Base-by-base conservation (phyloP, 2,888 invertebrate species). In the Corythucha ciliata region DNA sequence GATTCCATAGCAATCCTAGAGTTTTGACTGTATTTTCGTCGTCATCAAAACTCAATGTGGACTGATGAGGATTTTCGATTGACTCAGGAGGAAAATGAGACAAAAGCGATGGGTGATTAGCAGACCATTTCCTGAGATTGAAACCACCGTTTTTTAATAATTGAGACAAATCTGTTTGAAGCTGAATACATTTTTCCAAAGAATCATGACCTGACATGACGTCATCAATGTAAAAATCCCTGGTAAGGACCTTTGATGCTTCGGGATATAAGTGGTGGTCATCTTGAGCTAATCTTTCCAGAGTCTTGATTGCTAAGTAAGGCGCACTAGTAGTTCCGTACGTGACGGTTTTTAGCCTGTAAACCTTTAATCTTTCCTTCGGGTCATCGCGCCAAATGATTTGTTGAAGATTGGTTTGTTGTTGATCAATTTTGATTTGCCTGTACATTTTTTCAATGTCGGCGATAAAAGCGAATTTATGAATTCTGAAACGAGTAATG, bases 201-300 rank as follows among this genome's bases (percentile, higher is more conserved):
- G 56, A 52, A 12, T 47, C 22, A 3, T 53, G 53, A 12, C 62
- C 63, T 10, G 56, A 44, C 16, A 63, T 36, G 1, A 62, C 40
- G 52, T 66, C 64, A 46, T 66, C 64, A 12, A 67, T 60, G 34
- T 67, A 67, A 36, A 63, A 60, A 46, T 63, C 59, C 3, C 54
- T 27, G 7, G 21, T 22, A 10, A 61, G 52, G n/a, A 53, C 48
- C 24, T 55, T 18, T 6, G 40, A 59, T n/a, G 29, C 5, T 4
- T 58, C 53, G 33, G 47, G 45, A 16, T 46, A 48, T 6, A 39
- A 7, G 21, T 12, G n/a, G n/a, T n/a, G 16, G 25, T 59, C 57
- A n/a, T 64, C 61, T 1, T 52, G 5, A 1, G 63, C 63, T 21
- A 64, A 41, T 52, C 63, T 59, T 33, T 59, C 34, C 8, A 36